A percentile compares a stretch with the other conserved stretches of the same genome.
Evolutionary conservation across 2,113 vertebrate genomes (phyloP).

Genomic region (Megaptera novaeangliae): DNA sequence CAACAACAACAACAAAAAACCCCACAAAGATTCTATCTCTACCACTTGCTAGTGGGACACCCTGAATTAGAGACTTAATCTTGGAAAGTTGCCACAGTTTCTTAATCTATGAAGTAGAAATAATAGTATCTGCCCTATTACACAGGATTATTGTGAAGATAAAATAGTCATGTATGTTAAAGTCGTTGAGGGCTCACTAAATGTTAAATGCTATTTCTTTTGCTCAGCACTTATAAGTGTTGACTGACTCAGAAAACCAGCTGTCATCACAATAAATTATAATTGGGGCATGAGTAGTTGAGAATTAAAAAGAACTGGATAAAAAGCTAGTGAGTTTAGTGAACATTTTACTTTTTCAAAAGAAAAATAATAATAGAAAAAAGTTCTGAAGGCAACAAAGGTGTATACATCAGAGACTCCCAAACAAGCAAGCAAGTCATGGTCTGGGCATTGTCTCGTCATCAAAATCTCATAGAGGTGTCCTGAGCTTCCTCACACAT

Average conservation of each 20-base stretch:
- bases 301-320: background rate
- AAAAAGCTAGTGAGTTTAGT: background rate
- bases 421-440: background rate
- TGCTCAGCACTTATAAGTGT: background rate
- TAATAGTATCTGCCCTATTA: background rate
- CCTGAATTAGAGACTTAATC: background rate
- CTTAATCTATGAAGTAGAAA: background rate
- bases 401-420: background rate
- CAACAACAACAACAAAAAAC: background rate
- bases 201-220: background rate
- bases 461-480: background rate
- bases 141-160: background rate
- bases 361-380: background rate
- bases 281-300: background rate
- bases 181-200: background rate
- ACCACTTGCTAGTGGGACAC: background rate
- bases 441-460: background rate
- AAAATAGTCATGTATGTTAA: background rate
- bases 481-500: background rate
- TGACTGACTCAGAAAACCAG: background rate
- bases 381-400: background rate
- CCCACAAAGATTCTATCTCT: background rate
- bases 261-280: background rate
- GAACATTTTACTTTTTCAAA: background rate
- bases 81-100: background rate